phyloP scores from a whole-genome alignment of 2,888 invertebrate species.

The Pterostichus niger region DNA sequence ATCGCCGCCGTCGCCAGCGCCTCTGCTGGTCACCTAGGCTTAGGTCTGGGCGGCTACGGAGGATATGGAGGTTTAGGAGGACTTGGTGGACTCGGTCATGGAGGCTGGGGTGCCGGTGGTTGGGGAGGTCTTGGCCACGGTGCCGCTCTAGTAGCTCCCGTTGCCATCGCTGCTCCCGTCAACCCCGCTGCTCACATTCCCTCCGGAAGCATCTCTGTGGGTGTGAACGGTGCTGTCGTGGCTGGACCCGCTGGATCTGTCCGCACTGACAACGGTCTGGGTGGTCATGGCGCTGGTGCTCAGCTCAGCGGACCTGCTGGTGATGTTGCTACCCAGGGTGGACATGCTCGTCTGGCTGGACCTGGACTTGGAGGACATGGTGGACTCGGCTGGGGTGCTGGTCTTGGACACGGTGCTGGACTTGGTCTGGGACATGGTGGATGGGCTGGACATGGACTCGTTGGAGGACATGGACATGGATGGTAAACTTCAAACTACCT shows the following conservation, averaged over 20 bases:
- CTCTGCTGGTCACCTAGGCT: conserved; percentile 24
- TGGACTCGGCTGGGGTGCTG: conserved; percentile 55
- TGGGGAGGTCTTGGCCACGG: conserved; percentile 53
- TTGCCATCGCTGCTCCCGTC: conserved; percentile 37
- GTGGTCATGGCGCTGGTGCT: conserved; percentile 57
- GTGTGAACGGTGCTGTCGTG: conserved; percentile 68
- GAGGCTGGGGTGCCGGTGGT: conserved; percentile 34
- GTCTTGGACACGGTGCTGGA: conserved; percentile 47
- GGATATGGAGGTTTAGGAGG: conserved; percentile 27
- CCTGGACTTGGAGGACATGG: conserved; percentile 56
- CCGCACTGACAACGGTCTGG: conserved; percentile 62
- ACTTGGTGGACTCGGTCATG: conserved; percentile 36
- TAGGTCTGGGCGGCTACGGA: conserved; percentile 44
- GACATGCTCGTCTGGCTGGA: conserved; percentile 51
- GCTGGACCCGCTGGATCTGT: conserved; percentile 68
- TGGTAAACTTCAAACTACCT: conserved; percentile 1
- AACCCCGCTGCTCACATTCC: conserved; percentile 62
- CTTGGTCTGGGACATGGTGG: conserved; percentile 47
- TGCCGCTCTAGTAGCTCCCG: conserved; percentile 29
- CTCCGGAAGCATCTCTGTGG: conserved; percentile 55
- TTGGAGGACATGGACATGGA: conserved; percentile 51
- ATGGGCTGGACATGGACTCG: conserved; percentile 54
- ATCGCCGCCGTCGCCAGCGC: conserved; percentile 38
- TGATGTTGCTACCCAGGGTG: conserved; percentile 61
- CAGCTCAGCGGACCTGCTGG: conserved; percentile 58